phyloP scores from a whole-genome alignment of 2,113 vertebrate genomes.

The Oncorhynchus tshawytscha region DNA sequence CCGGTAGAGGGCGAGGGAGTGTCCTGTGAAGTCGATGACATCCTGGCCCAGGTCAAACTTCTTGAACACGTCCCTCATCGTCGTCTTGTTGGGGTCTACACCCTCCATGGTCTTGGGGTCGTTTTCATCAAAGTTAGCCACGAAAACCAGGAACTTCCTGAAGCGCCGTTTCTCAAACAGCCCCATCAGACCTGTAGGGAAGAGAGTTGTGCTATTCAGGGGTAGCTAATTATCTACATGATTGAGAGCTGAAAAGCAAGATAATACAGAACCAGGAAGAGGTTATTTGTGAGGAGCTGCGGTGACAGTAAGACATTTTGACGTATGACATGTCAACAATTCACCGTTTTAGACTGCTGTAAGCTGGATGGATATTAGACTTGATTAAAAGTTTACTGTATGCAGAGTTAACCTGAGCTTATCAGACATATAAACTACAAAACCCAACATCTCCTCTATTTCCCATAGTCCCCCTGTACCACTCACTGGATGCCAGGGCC shows the following conservation, averaged over 20 bases:
- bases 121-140: constrained; percentile 87
- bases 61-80: constrained; percentile 87
- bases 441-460: background rate
- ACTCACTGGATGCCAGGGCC: constrained; percentile 91
- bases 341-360: too few species aligned
- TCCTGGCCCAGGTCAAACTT: constrained; percentile 89
- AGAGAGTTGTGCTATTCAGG: background rate
- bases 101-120: constrained; percentile 85
- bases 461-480: too few species aligned
- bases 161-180: constrained; percentile 95
- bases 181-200: constrained; percentile 87
- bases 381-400: too few species aligned
- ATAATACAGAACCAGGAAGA: background rate
- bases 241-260: background rate
- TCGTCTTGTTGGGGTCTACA: constrained; percentile 83
- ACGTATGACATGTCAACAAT: too few species aligned
- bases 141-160: constrained; percentile 84
- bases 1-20: constrained; percentile 93
- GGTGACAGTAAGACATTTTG: background rate
- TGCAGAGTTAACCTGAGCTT: background rate
- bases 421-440: background rate
- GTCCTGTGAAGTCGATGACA: constrained; percentile 94
- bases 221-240: background rate
- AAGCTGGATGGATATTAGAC: too few species aligned
- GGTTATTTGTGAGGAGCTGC: background rate